These are phyloP conservation scores for Silurus aristotelis DNA, from an alignment of 2,797 vertebrate genomes.

Conservation along the genomic window DNA sequence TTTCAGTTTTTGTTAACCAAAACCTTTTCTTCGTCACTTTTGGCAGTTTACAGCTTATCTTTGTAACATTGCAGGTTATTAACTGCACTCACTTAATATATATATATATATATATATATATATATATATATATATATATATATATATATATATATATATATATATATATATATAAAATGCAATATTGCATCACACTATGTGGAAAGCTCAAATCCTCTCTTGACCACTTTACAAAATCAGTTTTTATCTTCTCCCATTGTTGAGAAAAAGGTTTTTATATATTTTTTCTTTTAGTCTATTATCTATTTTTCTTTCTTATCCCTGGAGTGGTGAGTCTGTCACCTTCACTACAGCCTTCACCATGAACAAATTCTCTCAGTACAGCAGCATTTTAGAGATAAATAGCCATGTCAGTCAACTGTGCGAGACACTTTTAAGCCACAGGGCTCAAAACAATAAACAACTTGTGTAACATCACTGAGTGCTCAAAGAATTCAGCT, in stretches of 20 bases:
- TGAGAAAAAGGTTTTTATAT: constrained; percentile 16
- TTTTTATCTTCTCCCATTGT: constrained; percentile 60
- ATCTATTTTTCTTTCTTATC: constrained; percentile 58
- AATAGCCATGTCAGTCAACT: constrained; percentile 70
- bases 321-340: constrained; percentile 75
- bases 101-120: too few relatives aligned
- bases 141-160: too few relatives aligned
- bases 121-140: too few relatives aligned
- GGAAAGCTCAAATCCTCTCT: background rate
- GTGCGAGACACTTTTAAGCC: constrained; percentile 68
- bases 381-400: constrained; percentile 70
- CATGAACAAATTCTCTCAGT: constrained; percentile 71
- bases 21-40: background rate
- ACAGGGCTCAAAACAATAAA: constrained; percentile 47
- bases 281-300: constrained; percentile 62
- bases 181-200: background rate
- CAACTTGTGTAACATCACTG: background rate
- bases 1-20: background rate
- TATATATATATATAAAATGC: background rate
- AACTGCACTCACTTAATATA: too few relatives aligned
- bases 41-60: too few relatives aligned
- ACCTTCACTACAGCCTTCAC: constrained; percentile 72
- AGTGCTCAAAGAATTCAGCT: background rate
- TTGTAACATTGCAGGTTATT: too few relatives aligned
- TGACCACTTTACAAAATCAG: constrained; percentile 63